Base-by-base conservation (phyloP, 2,888 invertebrate species). In the Meganola albula region DNA sequence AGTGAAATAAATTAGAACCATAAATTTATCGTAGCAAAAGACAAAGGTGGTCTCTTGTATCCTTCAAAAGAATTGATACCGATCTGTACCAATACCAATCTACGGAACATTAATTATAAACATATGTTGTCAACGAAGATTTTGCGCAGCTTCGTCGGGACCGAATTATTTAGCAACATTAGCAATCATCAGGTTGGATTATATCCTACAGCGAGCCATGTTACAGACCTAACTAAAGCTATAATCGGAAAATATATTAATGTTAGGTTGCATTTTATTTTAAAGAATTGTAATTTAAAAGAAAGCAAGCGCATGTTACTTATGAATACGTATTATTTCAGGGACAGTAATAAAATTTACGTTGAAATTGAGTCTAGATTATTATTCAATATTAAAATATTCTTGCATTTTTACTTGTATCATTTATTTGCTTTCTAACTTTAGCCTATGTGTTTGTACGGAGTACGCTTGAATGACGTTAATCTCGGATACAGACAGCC, bases 191-290 rank as follows among this genome's bases (percentile, higher is more conserved):
- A 31, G 18, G 5, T 31, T 31, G 24, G 24, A 10, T 11, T 18
- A 31, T 31, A 31, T 31, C 31, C 31, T 11, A 31, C 24, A 11
- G 16, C 31, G 18, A 31, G 18, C 31, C 31, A 31, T 24, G 24
- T 24, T 16, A 31, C 24, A 29, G 29, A 29, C 22, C 12, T 31
- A 16, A 31, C 12, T 23, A 24, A 31, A 12, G 31, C 31, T 18
- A 31, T 31, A n/a, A 24, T 24, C 5, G 31, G 16, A 31, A 31
- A 31, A 24, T 31, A 31, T 31, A 31, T 31, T 18, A 29, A 29
- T 29, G 12, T 29, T n/a, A 31, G 24, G 18, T 18, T 34, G 24
- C 30, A 31, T 7, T 35, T 35, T 10, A 30, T 34, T 30, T 21
- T 14, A 10, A 30, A 35, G 30, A 30, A 23, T 0, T 35, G 10